phyloP scores from a whole-genome alignment of 2,797 vertebrate genomes.

The Sebastes elongatus region DNA sequence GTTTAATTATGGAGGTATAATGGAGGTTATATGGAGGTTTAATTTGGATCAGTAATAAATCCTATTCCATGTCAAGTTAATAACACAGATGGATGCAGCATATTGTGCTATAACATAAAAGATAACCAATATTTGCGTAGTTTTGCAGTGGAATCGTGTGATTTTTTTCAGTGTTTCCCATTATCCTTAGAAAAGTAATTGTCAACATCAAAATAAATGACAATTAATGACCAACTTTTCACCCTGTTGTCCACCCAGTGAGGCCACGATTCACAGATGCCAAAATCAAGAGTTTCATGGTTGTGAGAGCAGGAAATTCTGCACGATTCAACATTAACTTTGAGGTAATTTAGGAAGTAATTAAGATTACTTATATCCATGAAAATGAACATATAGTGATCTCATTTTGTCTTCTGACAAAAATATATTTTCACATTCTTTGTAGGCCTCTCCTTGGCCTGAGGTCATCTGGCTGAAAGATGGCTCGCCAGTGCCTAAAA shows the following conservation, averaged over 20 bases:
- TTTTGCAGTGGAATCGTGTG: neutral
- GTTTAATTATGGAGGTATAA: neutral
- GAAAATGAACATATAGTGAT: neutral
- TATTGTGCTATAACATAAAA: neutral
- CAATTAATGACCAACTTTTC: neutral
- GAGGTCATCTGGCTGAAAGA: slow-evolving; percentile 91
- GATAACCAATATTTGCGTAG: neutral
- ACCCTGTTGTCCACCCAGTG: slow-evolving; percentile 74
- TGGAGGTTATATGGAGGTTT: neutral
- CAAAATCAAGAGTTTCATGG: slow-evolving; percentile 85
- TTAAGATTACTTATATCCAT: neutral
- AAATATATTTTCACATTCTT: neutral
- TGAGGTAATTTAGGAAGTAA: slow-evolving; percentile 78
- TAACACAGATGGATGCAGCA: neutral
- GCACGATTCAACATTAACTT: slow-evolving; percentile 86
- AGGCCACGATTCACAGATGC: slow-evolving; percentile 85
- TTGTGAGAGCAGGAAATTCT: slow-evolving; percentile 86
- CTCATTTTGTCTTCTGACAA: neutral
- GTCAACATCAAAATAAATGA: neutral
- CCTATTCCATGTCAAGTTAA: neutral
- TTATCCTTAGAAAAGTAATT: neutral
- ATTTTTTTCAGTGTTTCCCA: neutral
- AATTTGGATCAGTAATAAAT: neutral
- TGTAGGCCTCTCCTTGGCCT: slow-evolving; percentile 87
- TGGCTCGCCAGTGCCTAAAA: slow-evolving; percentile 80